Conservation (phyloP, 2,888 invertebrate species). For the Lepidocyrtinus sp. region DNA sequence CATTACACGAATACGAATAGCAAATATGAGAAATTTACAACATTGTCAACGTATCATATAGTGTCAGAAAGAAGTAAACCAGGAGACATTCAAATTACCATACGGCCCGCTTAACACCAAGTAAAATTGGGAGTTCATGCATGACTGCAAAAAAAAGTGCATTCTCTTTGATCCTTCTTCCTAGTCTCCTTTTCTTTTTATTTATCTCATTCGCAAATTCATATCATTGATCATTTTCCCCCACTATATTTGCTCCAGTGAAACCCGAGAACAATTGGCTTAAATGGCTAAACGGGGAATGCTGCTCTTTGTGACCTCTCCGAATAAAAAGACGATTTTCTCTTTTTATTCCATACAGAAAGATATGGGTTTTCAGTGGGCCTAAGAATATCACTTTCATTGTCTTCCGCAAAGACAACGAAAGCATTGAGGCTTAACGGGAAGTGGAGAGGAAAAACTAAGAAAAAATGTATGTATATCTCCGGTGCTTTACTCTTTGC, state of each 20-base stretch:
- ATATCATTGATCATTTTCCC: background rate
- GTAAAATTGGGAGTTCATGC: no score
- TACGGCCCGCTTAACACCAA: no score
- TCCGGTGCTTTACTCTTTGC: background rate
- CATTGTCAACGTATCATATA: no score
- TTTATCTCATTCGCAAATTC: background rate
- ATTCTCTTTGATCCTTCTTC: no score
- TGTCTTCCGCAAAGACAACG: background rate
- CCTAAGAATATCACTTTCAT: conserved; percentile 6
- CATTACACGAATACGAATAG: background rate
- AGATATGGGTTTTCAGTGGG: background rate
- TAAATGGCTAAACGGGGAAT: background rate
- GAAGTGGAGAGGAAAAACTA: background rate
- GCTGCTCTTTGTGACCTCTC: background rate
- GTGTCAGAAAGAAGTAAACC: no score
- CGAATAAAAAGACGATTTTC: background rate
- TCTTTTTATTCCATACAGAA: background rate
- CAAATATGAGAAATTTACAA: background rate
- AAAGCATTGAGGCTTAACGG: conserved; percentile 1
- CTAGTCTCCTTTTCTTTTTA: background rate
- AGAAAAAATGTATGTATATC: background rate
- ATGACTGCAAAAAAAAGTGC: no score
- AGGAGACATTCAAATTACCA: no score
- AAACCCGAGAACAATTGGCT: conserved; percentile 1
- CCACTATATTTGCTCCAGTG: background rate